Evolutionary conservation across 1,140 invertebrate species (phyloP).

Genomic region (Bombus breviceps): DNA sequence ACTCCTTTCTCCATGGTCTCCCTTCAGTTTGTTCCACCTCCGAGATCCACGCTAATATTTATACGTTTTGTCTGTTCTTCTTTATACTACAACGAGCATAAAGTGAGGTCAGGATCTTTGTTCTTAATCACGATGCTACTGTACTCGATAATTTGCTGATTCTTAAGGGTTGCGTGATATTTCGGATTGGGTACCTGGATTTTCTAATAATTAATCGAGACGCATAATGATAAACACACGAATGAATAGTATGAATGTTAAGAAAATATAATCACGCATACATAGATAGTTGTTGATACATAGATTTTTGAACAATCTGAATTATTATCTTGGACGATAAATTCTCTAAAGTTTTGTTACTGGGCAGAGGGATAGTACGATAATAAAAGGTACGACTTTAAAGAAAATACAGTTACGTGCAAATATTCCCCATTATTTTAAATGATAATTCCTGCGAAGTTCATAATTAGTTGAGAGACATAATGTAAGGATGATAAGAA

Average conservation of each 20-base stretch:
- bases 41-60: slow-evolving; percentile 4
- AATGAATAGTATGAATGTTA: background rate
- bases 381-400: too few species aligned
- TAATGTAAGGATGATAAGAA: background rate
- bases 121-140: background rate
- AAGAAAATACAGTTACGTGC: background rate
- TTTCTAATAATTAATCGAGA: background rate
- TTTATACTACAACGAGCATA: background rate
- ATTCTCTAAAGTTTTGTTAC: too few species aligned
- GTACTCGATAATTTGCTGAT: background rate
- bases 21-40: background rate
- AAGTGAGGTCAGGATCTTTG: background rate
- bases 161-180: background rate
- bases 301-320: too few species aligned
- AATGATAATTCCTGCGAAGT: background rate
- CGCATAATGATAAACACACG: background rate
- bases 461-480: background rate
- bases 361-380: too few species aligned
- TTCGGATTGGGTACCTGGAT: background rate
- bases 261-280: background rate
- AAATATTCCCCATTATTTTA: background rate
- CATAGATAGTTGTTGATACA: too few species aligned
- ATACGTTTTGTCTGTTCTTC: background rate
- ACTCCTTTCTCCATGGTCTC: background rate
- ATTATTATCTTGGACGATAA: too few species aligned